Base-by-base conservation (phyloP, 2,888 invertebrate species). In the Schrankia costaestrigalis region DNA sequence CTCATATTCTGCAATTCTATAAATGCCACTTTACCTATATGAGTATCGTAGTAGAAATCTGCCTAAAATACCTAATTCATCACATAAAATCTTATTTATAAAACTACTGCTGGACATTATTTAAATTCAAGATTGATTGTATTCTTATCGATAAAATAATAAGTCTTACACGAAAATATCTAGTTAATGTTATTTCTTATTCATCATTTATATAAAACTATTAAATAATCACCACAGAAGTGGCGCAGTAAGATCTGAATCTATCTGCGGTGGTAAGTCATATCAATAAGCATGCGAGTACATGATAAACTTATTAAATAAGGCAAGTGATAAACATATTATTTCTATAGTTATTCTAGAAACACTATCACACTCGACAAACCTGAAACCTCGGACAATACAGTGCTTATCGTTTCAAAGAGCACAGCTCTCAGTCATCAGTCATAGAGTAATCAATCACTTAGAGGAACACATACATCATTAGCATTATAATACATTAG, bases 201-300 rank as follows among this genome's bases (percentile, higher is more conserved):
- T 18, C 39, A 56, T 47, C 39, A 47, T 58, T 64, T 56, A 52
- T 31, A 63, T 69, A 66, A 50, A 66, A 60, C 54, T 56, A 60
- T 57, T 36, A 15, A 38, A 43, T 48, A 34, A 44, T 36, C n/a
- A 40, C 49, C 48, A 53, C 52, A 42, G 19, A 32, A 29, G 21
- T 29, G 38, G 15, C 45, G 35, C 46, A 37, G 24, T 34, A 43
- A 40, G 29, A 56, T 26, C 23, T 24, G 38, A 35, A 46, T 47
- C 26, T 45, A 48, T 43, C 30, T 35, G 31, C 31, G 37, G 43
- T 54, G 45, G 39, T 47, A 56, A 63, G 46, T 57, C 47, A 56
- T 66, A 61, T 57, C 60, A 54, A 54, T 60, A 69, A 70, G 65
- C 71, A 75, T 71, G 74, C 72, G 73, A 81, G 75, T 78, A 78